These are phyloP conservation scores for Heliconius cydno DNA, from an alignment of 2,888 invertebrate species.

Conservation along the genomic window DNA sequence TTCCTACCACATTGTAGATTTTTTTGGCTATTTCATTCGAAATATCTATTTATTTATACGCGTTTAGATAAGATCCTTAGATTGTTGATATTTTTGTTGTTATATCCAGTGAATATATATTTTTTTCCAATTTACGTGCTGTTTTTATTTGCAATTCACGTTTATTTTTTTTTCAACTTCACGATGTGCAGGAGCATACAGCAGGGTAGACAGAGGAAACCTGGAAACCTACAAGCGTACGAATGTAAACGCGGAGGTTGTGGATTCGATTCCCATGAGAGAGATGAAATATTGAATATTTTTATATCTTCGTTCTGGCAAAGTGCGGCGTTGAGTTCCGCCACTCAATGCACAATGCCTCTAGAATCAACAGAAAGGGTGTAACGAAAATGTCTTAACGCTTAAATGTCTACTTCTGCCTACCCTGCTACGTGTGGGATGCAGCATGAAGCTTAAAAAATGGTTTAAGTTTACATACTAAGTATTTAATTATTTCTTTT, in stretches of 20 bases:
- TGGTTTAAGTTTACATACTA: too few species aligned
- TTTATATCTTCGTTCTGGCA: too few species aligned
- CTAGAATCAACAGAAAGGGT: too few species aligned
- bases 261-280: too few species aligned
- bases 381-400: too few species aligned
- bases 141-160: constrained; percentile 49
- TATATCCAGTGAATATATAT: constrained; percentile 70
- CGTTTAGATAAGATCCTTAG: constrained; percentile 55
- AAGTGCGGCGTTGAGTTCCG: too few species aligned
- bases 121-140: constrained; percentile 61
- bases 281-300: too few species aligned
- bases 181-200: background rate
- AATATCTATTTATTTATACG: constrained; percentile 41
- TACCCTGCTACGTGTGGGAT: background rate
- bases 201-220: background rate
- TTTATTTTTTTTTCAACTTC: too few species aligned
- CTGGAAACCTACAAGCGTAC: too few species aligned
- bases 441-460: background rate
- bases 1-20: constrained; percentile 28
- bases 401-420: background rate
- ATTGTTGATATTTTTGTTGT: constrained; percentile 68
- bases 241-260: too few species aligned
- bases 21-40: constrained; percentile 33
- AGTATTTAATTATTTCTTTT: too few species aligned
- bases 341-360: too few species aligned